Base-by-base conservation (phyloP, 2,888 invertebrate genomes). In the Mamestra brassicae region DNA sequence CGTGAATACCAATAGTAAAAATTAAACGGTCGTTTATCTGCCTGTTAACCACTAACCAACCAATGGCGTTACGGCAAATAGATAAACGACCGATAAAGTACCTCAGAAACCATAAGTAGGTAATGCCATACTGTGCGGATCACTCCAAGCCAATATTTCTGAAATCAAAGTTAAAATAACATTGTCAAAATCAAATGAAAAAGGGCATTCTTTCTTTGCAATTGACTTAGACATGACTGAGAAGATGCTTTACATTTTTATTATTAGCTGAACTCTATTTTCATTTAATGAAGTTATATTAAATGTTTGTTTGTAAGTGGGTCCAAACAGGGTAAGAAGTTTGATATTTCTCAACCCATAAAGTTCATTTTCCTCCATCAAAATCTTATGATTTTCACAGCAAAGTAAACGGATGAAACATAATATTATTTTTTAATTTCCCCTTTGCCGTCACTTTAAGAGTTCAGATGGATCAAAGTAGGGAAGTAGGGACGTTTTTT, bases 371-470 rank as follows among this genome's bases (percentile, higher is more conserved):
- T 26, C 36, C 15, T 42, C 1, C 0, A 42, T 58, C 17, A 74
- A 58, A 36, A 69, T 52, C 11, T 57, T 61, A 58, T 10, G 17
- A 65, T 34, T 52, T 15, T n/a, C 47, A 17, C 17, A 26, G 47
- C 2, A 69, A 68, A 81, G 26, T 55, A 79, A 64, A 64, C 45
- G 45, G 58, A 15, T 42, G 42, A 60, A 69, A 63, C 36, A 57
- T 64, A 77, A 80, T 77, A 64, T 82, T 82, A 64, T 70, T 82
- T 70, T 82, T 71, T 50, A 66, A 79, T 82, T 82, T 70, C 54
- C 57, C 10, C 38, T 36, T 36, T 42, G 54, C 13, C 52, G n/a
- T 75, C 64, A 36, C n/a, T 70, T 71, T 11, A 13, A 15, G 50
- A 3, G 62, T 61, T 26, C 3, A 38, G 26, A 34, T n/a, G 26